A percentile compares a stretch with the other conserved stretches of the same genome.
Evolutionary conservation across 92 coral and sea anemone genomes (phyloP).

Genomic region (Parazoanthus darwini): DNA sequence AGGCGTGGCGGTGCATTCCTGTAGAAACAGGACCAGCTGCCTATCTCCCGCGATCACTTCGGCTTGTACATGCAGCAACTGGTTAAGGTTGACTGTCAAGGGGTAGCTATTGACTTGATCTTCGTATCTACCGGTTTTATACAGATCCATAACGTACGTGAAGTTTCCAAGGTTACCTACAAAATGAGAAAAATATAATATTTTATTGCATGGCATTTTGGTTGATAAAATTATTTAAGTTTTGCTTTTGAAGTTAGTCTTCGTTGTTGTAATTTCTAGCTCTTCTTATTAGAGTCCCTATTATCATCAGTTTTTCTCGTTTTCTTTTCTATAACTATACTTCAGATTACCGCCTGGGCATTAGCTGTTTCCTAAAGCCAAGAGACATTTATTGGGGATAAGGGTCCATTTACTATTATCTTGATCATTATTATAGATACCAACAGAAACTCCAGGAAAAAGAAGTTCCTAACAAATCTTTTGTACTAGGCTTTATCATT

Average conservation of each 20-base stretch:
- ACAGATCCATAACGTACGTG: slow-evolving; percentile 27
- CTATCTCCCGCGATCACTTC: not conserved
- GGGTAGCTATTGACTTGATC: slow-evolving; percentile 18
- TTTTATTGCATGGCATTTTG: not conserved
- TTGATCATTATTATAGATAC: too few relatives aligned
- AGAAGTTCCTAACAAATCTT: too few relatives aligned
- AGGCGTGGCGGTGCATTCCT: slow-evolving; percentile 32
- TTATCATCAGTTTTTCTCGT: too few relatives aligned
- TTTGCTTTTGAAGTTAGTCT: too few relatives aligned
- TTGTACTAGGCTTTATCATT: too few relatives aligned
- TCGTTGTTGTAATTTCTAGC: too few relatives aligned
- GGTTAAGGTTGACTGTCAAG: slow-evolving; percentile 10
- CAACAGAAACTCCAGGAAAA: too few relatives aligned
- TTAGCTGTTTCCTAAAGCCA: not conserved
- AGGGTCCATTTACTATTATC: not conserved
- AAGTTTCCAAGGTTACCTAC: slow-evolving; percentile 29
- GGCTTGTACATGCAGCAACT: not conserved
- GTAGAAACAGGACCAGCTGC: not conserved
- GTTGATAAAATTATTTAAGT: too few relatives aligned
- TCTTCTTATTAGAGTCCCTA: too few relatives aligned
- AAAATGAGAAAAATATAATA: not conserved
- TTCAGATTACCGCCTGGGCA: too few relatives aligned
- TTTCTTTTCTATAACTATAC: too few relatives aligned
- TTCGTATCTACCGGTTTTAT: slow-evolving; percentile 16
- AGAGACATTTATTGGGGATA: not conserved